phyloP scores from a whole-genome alignment of 2,113 vertebrate genomes.

The Colossoma macropomum region DNA sequence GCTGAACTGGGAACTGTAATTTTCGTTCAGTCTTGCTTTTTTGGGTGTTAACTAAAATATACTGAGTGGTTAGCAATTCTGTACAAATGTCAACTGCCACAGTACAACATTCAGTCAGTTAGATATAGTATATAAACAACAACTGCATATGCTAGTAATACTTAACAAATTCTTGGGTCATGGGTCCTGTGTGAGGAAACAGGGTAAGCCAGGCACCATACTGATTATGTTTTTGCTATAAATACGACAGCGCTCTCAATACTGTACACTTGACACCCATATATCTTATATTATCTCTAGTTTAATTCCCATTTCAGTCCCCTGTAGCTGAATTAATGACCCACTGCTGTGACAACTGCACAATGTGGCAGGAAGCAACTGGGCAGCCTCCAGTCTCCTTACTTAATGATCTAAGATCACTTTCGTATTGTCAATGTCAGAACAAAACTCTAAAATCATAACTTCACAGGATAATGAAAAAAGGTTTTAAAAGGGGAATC shows the following conservation, averaged over 20 bases:
- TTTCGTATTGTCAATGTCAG: background rate
- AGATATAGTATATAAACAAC: background rate
- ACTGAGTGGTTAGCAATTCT: conserved; percentile 17
- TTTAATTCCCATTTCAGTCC: background rate
- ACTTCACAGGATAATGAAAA: background rate
- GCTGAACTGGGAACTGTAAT: conserved; percentile 18
- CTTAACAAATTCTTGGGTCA: background rate
- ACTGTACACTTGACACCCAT: background rate
- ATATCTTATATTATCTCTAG: background rate
- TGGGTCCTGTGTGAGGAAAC: conserved; percentile 6
- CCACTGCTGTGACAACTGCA: background rate
- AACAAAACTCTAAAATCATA: background rate
- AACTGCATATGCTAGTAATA: background rate
- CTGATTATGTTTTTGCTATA: conserved; percentile 10
- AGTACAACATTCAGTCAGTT: background rate
- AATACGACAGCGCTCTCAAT: background rate
- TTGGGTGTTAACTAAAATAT: conserved; percentile 25
- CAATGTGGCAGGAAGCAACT: background rate
- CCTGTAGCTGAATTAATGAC: background rate
- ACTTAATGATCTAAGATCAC: background rate
- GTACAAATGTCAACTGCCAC: background rate
- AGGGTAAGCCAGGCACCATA: background rate
- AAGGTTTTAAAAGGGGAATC: too few relatives aligned
- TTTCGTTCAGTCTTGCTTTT: conserved; percentile 11
- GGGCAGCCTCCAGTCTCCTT: background rate